Evolutionary conservation across 2,113 vertebrate genomes (phyloP).

Genomic region (Lampris megalopsis): DNA sequence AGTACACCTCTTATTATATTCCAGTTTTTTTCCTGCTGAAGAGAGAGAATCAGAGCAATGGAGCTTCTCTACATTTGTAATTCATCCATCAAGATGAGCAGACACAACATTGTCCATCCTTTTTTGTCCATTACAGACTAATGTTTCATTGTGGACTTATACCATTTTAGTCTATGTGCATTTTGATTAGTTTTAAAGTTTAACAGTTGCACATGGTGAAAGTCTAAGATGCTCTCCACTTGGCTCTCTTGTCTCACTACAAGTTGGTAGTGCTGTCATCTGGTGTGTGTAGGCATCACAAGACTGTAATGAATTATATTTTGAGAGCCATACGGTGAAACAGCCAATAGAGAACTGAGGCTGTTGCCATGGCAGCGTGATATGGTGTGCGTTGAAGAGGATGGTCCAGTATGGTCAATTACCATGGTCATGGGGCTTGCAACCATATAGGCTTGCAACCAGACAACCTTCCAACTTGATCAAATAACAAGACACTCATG

Average conservation of each 20-base stretch:
- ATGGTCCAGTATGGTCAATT: constrained; percentile 61
- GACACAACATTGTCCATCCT: too few species aligned
- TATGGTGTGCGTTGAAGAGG: constrained; percentile 56
- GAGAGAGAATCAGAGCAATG: neutral
- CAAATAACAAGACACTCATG: constrained; percentile 36
- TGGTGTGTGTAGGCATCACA: neutral
- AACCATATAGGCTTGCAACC: constrained; percentile 39
- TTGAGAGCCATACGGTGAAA: constrained; percentile 20
- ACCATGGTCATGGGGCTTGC: constrained; percentile 63
- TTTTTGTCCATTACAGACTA: too few species aligned
- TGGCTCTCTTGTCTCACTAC: neutral
- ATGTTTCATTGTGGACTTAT: too few species aligned
- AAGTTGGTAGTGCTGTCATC: too few species aligned
- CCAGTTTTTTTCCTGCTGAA: neutral
- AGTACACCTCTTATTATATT: neutral
- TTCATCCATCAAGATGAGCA: neutral
- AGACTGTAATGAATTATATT: constrained; percentile 5
- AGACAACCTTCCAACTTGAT: constrained; percentile 28
- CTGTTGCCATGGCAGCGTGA: constrained; percentile 72
- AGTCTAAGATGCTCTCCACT: neutral
- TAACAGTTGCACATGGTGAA: neutral
- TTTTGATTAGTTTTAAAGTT: neutral
- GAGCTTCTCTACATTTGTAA: neutral
- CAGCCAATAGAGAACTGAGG: constrained; percentile 53
- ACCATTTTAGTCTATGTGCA: too few species aligned